Conservation (phyloP, 2,113 vertebrate species). For the Aplodontia rufa region DNA sequence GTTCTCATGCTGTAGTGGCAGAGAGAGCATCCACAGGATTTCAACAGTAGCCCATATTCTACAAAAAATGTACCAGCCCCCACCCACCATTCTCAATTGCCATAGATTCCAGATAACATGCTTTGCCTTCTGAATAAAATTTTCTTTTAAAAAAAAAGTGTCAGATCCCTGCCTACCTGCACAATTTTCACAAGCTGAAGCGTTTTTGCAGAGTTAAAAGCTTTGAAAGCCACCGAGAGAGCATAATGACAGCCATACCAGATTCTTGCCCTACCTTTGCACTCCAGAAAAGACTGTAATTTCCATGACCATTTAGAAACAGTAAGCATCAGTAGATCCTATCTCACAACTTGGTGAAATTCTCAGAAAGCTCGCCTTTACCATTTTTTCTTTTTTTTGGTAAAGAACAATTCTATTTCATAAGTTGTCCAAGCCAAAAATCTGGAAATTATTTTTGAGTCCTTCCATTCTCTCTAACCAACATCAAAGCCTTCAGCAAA, state of each 20-base stretch:
- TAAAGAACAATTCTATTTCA: not conserved
- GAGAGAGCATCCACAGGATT: not conserved
- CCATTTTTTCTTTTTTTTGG: not conserved
- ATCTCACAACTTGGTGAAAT: not conserved
- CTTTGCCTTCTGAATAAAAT: not conserved
- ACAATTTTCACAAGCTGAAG: not conserved
- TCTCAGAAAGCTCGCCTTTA: not conserved
- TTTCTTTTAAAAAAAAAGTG: not conserved
- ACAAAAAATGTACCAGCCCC: not conserved
- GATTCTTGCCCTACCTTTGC: not conserved
- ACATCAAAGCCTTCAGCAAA: not conserved
- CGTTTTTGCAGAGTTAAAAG: not conserved
- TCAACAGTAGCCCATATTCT: not conserved
- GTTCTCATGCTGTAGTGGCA: not conserved
- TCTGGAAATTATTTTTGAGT: not conserved
- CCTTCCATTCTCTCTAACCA: not conserved
- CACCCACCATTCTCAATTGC: not conserved
- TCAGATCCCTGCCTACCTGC: accelerated
- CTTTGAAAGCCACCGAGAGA: not conserved
- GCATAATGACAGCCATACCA: accelerated
- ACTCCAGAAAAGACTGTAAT: not conserved
- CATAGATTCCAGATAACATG: not conserved
- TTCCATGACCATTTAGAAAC: not conserved
- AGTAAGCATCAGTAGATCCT: not conserved
- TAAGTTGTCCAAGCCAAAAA: not conserved